Evolutionary conservation across 2,113 vertebrate species (phyloP).

Genomic region (Tichodroma muraria): DNA sequence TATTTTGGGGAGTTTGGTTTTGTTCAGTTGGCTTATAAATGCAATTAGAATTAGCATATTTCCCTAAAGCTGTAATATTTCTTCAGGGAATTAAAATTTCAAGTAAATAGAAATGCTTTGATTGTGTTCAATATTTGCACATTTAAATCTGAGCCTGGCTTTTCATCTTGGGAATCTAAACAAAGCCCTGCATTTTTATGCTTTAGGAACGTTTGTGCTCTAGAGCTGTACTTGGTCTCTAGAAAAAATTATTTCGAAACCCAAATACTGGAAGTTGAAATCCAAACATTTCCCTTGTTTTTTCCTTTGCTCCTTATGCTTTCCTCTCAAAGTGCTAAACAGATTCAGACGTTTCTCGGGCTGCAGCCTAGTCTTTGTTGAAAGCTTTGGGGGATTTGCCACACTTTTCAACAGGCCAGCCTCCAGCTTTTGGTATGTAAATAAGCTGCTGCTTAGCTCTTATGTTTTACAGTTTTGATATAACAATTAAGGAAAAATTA

Average conservation of each 20-base stretch:
- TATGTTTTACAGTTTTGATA: background rate
- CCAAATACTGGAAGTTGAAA: background rate
- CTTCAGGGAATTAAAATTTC: background rate
- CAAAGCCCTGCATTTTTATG: background rate
- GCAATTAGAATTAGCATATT: background rate
- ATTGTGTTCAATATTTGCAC: background rate
- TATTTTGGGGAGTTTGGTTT: background rate
- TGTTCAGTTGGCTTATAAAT: background rate
- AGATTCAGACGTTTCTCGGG: background rate
- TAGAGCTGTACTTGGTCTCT: background rate
- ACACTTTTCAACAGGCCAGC: background rate
- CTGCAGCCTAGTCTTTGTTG: background rate
- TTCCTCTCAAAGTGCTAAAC: constrained; percentile 5
- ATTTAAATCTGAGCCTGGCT: background rate
- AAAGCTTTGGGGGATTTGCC: background rate
- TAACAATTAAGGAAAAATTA: background rate
- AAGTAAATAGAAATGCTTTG: background rate
- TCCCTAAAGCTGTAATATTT: background rate
- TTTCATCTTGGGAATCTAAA: background rate
- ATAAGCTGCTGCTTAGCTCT: background rate
- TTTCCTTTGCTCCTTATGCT: constrained; percentile 26
- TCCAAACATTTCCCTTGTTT: constrained; percentile 17
- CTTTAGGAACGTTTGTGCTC: background rate
- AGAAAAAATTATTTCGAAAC: background rate
- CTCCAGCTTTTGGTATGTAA: constrained; percentile 12